phyloP scores from a whole-genome alignment of 2,113 vertebrate genomes.

The Ophiodon elongatus region DNA sequence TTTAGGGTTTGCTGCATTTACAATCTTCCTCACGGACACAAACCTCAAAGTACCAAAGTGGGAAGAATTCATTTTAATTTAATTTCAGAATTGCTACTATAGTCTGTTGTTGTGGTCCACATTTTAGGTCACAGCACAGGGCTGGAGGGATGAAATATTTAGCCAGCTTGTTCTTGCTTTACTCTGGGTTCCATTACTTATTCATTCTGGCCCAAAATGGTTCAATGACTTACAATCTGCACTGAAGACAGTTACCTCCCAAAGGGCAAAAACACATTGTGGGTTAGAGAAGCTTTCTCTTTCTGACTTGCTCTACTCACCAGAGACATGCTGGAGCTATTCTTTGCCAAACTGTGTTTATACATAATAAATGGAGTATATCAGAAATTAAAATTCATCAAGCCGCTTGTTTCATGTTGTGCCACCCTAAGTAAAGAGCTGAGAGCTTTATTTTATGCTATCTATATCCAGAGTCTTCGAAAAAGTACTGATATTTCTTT shows the following conservation, averaged over 20 bases:
- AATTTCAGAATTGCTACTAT: constrained; percentile 31
- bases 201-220: constrained; percentile 75
- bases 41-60: neutral
- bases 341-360: constrained; percentile 57
- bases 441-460: neutral
- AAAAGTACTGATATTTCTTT: neutral
- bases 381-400: constrained; percentile 52
- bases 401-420: constrained; percentile 41
- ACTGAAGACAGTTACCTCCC: constrained; percentile 59
- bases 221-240: constrained; percentile 59
- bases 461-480: neutral
- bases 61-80: constrained; percentile 40
- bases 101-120: constrained; percentile 41
- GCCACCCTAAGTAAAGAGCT: constrained; percentile 18
- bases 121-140: constrained; percentile 61
- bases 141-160: constrained; percentile 75
- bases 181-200: constrained; percentile 69
- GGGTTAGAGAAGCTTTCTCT: constrained; percentile 51
- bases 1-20: constrained; percentile 34
- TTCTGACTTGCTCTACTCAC: constrained; percentile 46
- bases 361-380: constrained; percentile 65
- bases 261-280: constrained; percentile 55
- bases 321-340: constrained; percentile 50
- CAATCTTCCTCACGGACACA: neutral
- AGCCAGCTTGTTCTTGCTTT: constrained; percentile 63